Evolutionary conservation across 2,113 vertebrate species (phyloP).

Genomic region (Phylloscopus trochiloides): DNA sequence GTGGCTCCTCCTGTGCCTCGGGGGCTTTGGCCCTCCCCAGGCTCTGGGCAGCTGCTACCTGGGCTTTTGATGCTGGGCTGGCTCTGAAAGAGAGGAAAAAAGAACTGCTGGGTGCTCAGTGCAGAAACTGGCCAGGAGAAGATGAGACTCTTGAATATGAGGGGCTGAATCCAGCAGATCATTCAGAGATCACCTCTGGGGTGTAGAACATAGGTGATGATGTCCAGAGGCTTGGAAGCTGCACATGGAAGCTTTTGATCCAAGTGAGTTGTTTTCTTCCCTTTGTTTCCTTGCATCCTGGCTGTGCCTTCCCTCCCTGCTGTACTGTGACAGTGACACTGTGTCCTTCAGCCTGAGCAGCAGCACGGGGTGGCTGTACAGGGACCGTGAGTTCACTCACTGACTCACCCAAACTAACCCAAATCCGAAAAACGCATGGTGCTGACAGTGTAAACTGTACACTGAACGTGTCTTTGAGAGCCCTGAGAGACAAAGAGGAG

Average conservation of each 20-base stretch:
- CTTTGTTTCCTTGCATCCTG: background rate
- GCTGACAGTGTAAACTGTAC: background rate
- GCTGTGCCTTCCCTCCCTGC: conserved; percentile 13
- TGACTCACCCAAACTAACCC: background rate
- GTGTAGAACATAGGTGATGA: background rate
- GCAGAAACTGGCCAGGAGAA: background rate
- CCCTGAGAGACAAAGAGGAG: background rate
- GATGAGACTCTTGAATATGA: background rate
- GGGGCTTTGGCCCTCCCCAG: background rate
- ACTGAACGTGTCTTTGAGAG: background rate
- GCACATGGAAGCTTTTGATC: background rate
- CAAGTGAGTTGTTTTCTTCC: background rate
- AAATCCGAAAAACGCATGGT: background rate
- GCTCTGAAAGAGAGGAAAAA: background rate
- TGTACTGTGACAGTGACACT: background rate
- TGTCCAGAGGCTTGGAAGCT: background rate
- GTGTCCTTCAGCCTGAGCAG: background rate
- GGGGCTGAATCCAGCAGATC: background rate
- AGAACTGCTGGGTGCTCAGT: background rate
- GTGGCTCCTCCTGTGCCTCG: background rate
- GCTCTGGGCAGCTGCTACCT: background rate
- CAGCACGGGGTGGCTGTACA: background rate
- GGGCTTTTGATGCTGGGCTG: background rate
- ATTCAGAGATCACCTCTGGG: background rate
- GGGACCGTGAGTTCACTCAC: background rate